These are phyloP conservation scores for Genyomyrus donnyi DNA, from an alignment of 2,113 vertebrate genomes.

Conservation along the genomic window DNA sequence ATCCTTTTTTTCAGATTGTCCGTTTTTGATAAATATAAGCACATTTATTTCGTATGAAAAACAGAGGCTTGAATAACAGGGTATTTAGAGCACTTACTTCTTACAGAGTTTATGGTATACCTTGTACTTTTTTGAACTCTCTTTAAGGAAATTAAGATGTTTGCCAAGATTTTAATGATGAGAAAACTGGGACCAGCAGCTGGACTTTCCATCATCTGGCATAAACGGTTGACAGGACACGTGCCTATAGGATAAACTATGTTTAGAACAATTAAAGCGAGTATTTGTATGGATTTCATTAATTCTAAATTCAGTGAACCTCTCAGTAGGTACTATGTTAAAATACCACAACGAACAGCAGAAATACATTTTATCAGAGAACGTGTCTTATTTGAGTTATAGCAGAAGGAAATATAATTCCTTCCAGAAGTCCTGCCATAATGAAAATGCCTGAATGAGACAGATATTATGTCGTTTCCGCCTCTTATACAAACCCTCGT, in stretches of 20 bases:
- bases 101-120: background rate
- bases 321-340: background rate
- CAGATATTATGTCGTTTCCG: background rate
- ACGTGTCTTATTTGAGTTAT: background rate
- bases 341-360: background rate
- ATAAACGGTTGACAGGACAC: slow-evolving; percentile 4
- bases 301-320: background rate
- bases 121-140: background rate
- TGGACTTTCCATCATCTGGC: background rate
- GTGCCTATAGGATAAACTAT: background rate
- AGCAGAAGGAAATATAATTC: background rate
- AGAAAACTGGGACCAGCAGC: background rate
- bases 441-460: background rate
- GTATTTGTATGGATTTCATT: background rate
- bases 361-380: background rate
- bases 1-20: background rate
- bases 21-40: slow-evolving; percentile 2
- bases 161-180: background rate
- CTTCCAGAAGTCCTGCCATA: background rate
- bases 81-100: background rate
- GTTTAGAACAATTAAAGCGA: background rate
- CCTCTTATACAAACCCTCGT: background rate
- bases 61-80: background rate
- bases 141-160: background rate
- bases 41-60: slow-evolving; percentile 2